Evolutionary conservation across 2,888 invertebrate genomes (phyloP), one percentile per base, ranked within the genome.

Genomic region (Prenolepis imparis): DNA sequence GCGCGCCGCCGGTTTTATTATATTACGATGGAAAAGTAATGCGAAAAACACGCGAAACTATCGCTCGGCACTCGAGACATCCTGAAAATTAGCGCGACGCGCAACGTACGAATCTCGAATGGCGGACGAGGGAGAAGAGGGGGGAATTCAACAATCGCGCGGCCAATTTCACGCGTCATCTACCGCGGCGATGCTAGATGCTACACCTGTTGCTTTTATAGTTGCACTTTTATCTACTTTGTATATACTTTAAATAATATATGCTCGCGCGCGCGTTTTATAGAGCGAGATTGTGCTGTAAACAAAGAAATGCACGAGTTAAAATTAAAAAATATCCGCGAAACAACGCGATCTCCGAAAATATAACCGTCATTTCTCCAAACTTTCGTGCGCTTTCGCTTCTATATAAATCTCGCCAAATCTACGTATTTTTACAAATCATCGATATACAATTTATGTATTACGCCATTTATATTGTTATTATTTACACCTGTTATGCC

Each of bases 191-290:
- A 28, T 28, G 28, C 28, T n/a, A 28, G 28, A 18, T 18, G 24
- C 18, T 67, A 9, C 55, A 55, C 70, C 70, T 70, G 36, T 70
- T 70, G 55, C 55, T 70, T 55, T n/a, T 18, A 36, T 5, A 55
- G 36, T 21, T 55, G 21, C 21, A 11, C 57, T 36, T 18, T 70
- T 36, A 36, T 32, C n/a, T 48, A 68, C 36, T 72, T 72, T 72
- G 18, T 36, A 36, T 21, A 70, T 70, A 48, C 8, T 70, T 55
- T 15, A 28, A 21, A 11, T 11, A 55, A 55, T 70, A 28, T 24
- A 55, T 3, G 15, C 48, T 15, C 28, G n/a, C 28, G 28, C n/a
- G 4, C 36, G n/a, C 9, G 32, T 70, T 36, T 55, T 72, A 18
- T 55, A 15, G 15, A 12, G n/a, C 11, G 8, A 52, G 18, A 48